A percentile compares a stretch with the other conserved stretches of the same genome.
Conservation (phyloP, 2,797 vertebrate species). For the Anguilla obscura region DNA sequence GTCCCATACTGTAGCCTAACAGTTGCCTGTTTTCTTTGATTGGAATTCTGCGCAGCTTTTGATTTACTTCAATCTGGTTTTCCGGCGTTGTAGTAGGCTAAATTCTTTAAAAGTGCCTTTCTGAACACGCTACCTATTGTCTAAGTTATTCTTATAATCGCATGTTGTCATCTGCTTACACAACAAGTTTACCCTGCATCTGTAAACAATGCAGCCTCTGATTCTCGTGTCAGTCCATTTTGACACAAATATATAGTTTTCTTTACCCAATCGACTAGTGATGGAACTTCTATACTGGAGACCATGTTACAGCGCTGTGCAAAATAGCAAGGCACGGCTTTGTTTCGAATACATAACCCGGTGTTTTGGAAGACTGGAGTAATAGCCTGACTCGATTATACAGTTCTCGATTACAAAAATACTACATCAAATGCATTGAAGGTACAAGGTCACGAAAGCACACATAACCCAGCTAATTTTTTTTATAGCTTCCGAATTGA, state of each 20-base stretch:
- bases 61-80: not conserved
- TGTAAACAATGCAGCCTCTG: not conserved
- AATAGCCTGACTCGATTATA: not conserved
- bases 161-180: not conserved
- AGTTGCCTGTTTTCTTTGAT: not conserved
- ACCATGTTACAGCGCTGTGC: not conserved
- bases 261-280: not conserved
- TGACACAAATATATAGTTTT: not conserved
- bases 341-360: not conserved
- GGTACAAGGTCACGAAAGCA: not conserved
- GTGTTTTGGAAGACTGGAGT: not conserved
- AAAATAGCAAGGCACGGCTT: not conserved
- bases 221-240: not conserved
- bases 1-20: not conserved
- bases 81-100: not conserved
- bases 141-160: not conserved
- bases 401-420: not conserved
- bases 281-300: not conserved
- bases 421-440: not conserved
- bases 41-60: not conserved
- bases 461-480: not conserved
- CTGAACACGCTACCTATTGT: not conserved
- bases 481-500: not conserved
- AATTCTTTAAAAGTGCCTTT: not conserved
- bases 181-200: not conserved